A percentile compares a stretch with the other conserved stretches of the same genome.
Conservation (phyloP, 2,888 invertebrate species). For the Timema cristinae region DNA sequence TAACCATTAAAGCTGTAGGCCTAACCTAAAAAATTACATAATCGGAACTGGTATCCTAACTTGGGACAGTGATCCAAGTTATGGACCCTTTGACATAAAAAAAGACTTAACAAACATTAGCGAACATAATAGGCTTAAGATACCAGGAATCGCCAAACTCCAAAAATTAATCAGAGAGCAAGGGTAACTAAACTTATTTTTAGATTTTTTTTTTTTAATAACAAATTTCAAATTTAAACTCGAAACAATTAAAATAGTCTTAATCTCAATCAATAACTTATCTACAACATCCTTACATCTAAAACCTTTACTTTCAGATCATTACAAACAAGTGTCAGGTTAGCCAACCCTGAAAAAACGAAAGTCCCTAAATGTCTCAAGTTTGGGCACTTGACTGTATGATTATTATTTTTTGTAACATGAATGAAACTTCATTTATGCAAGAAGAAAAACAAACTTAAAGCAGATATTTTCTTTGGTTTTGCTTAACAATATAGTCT, state of each 20-base stretch:
- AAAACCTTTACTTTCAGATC: too few relatives aligned
- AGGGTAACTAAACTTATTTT: neutral
- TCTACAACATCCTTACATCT: too few relatives aligned
- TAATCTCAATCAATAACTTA: too few relatives aligned
- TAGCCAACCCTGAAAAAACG: neutral
- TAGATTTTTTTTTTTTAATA: neutral
- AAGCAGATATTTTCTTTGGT: too few relatives aligned
- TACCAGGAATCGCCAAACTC: neutral
- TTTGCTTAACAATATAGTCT: too few relatives aligned
- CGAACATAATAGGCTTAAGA: neutral
- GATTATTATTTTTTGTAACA: too few relatives aligned
- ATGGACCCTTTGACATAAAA: neutral
- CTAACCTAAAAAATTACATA: conserved; percentile 8
- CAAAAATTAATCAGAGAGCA: conserved; percentile 1
- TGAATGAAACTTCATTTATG: too few relatives aligned
- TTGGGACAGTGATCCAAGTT: conserved; percentile 11
- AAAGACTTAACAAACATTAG: neutral
- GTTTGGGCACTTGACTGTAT: neutral
- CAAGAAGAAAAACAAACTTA: too few relatives aligned
- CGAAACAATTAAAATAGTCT: neutral
- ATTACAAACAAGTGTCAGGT: neutral
- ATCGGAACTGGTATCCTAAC: conserved; percentile 3
- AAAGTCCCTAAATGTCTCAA: neutral
- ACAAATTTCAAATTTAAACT: neutral
- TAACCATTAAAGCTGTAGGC: neutral